Base-by-base conservation (phyloP, 2,888 invertebrate genomes). In the Ophioninae sp. region DNA sequence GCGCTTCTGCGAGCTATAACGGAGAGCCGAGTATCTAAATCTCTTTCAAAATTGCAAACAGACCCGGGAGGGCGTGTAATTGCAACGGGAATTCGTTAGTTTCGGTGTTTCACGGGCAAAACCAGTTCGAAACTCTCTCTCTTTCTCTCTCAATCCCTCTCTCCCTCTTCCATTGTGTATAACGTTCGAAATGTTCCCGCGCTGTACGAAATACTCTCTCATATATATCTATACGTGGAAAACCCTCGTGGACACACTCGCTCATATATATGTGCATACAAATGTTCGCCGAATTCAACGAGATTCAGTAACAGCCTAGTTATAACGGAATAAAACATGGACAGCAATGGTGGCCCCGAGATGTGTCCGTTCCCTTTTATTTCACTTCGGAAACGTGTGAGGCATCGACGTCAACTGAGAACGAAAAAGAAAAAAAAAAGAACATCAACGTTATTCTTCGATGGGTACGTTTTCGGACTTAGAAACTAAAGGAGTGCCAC, bases 1-100 rank as follows among this genome's bases (percentile, higher is more conserved):
- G 37, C 61, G 57, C 72, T 81, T 77, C 72, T 44, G 76, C 56
- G 67, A 30, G 59, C 65, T 72, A 61, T 57, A 56, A 61, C 75
- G 61, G 75, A 57, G 75, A 57, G 56, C 21, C 30, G 79, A 79
- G 72, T 67, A 79, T 81, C 77, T 72, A 76, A 77, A 81, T 77
- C 77, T 77, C 81, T 77, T 81, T 81, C 59, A 72, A 81, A 81
- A 81, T 81, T 81, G 77, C 81, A 77, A 81, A 81, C 77, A 72
- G 81, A 72, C 50, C 76, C 77, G 81, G 70, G 77, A 73, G 67
- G 72, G 77, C 81, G 81, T 81, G 81, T 77, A 81, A 81, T 81
- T 81, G 81, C 81, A 72, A 81, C 77, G 81, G 81, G 81, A 81
- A 77, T 76, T 81, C 81, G 81, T 81, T 81, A 77, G 77, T 72